Base-by-base conservation (phyloP, 2,113 vertebrate species). In the Orientallactaga bullata region DNA sequence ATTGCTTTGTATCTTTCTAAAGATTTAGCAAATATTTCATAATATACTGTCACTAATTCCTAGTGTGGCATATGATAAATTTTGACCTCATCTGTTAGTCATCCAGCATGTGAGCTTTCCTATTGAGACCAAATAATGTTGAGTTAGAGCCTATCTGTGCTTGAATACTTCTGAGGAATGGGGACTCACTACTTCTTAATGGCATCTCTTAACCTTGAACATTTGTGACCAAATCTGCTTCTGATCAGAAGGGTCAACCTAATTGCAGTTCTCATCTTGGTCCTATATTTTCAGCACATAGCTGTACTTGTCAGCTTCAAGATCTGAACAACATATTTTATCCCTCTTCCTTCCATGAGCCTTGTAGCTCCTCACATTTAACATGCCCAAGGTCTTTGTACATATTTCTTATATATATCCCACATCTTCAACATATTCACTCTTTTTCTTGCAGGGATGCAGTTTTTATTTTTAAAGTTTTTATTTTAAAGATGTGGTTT, bases 311-410 rank as follows among this genome's bases (percentile, higher is more conserved):
- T 69, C 76, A 83, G 30, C 26, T 42, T 85, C 58, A 28, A 23
- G 6, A 35, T 32, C 2, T 61, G 63, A 85, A 32, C 39, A 47
- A 5, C 21, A 16, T 0, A 1, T 17, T 39, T 65, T 24, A 35
- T 55, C 7, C 8, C 12, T 13, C 7, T 2, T 0, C 16, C 10
- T 30, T 1, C 42, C 16, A 1, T 10, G 51, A 15, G 15, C 5
- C 30, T 5, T 1, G n/a, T 23, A 37, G 2, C 42, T 76, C 32
- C 35, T 77, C 30, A 5, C 42, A 4, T 26, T 32, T 60, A 32
- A n/a, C 84, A 9, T 3, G n/a, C 8, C 24, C 2, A 23, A 15
- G 30, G 21, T 68, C 61, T 65, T 51, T 51, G 5, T 51, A 2
- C 21, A 11, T n/a, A 39, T 35, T 47, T 84, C 61, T 11, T 18